Conservation (phyloP, 2,113 vertebrate genomes). For the Eurypyga helias region DNA sequence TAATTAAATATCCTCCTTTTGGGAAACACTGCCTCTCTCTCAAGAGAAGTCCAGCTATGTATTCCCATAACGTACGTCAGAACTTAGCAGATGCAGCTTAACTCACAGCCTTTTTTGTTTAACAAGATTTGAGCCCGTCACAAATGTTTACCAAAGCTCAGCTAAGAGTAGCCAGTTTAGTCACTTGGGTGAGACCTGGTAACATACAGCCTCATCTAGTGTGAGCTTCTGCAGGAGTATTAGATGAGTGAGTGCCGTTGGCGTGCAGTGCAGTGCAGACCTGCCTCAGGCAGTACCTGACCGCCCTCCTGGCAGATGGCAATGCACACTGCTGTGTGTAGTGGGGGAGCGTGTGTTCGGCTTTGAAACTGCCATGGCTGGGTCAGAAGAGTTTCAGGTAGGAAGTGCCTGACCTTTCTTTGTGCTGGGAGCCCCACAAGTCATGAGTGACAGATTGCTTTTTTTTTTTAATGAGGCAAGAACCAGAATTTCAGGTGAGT, state of each 20-base stretch:
- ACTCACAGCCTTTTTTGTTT: neutral
- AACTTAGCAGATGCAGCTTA: neutral
- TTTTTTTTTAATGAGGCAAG: neutral
- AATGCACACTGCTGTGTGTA: neutral
- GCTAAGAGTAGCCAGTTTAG: neutral
- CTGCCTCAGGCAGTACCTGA: neutral
- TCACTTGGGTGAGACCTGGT: neutral
- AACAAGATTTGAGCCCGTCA: neutral
- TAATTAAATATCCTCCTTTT: neutral
- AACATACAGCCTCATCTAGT: neutral
- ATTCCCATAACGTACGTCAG: neutral
- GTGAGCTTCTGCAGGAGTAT: neutral
- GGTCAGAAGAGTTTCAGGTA: neutral
- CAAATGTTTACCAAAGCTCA: neutral
- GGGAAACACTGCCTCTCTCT: neutral
- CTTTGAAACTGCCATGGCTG: neutral
- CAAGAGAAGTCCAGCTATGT: neutral
- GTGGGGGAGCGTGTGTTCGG: neutral
- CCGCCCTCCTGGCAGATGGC: neutral
- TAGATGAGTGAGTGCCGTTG: neutral
- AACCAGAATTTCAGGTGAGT: conserved; percentile 5
- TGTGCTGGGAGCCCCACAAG: conserved; percentile 32
- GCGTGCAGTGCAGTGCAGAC: neutral
- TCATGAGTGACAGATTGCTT: neutral
- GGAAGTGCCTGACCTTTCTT: conserved; percentile 10